Evolutionary conservation across 1,140 invertebrate species (phyloP).

Genomic region (Eumaeus atala): DNA sequence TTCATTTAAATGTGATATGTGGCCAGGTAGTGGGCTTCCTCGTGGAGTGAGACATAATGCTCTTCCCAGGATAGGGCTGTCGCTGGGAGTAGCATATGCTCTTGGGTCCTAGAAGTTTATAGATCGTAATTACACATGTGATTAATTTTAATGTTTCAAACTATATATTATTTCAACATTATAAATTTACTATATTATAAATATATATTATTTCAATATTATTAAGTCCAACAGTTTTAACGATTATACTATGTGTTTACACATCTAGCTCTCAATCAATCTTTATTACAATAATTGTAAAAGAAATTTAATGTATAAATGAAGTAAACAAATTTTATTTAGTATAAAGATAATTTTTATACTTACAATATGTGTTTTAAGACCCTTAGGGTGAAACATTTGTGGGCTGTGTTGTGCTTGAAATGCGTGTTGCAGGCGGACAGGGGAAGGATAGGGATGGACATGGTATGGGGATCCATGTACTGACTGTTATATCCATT

Average conservation of each 20-base stretch:
- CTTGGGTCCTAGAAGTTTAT: constrained; percentile 39
- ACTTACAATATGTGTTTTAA: constrained; percentile 68
- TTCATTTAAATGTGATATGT: constrained; percentile 69
- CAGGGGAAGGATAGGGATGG: constrained; percentile 67
- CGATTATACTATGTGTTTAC: too few species aligned
- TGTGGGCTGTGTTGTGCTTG: constrained; percentile 61
- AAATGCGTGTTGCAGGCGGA: constrained; percentile 70
- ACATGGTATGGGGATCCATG: constrained; percentile 70
- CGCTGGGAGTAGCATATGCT: constrained; percentile 57
- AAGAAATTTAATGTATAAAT: too few species aligned
- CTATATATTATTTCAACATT: too few species aligned
- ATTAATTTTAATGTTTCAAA: too few species aligned
- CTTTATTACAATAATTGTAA: too few species aligned
- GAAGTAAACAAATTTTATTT: constrained; percentile 7
- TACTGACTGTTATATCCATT: constrained; percentile 50
- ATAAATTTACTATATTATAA: too few species aligned
- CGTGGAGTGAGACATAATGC: constrained; percentile 73
- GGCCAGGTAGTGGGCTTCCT: constrained; percentile 60
- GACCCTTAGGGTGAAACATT: constrained; percentile 69
- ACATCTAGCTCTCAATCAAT: too few species aligned
- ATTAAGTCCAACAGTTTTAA: too few species aligned
- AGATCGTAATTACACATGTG: neutral
- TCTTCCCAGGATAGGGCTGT: constrained; percentile 68
- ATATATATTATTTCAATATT: too few species aligned
- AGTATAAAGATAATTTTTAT: constrained; percentile 22